These are phyloP conservation scores for Centropus unirufus DNA, from an alignment of 2,113 vertebrate genomes.

Conservation along the genomic window DNA sequence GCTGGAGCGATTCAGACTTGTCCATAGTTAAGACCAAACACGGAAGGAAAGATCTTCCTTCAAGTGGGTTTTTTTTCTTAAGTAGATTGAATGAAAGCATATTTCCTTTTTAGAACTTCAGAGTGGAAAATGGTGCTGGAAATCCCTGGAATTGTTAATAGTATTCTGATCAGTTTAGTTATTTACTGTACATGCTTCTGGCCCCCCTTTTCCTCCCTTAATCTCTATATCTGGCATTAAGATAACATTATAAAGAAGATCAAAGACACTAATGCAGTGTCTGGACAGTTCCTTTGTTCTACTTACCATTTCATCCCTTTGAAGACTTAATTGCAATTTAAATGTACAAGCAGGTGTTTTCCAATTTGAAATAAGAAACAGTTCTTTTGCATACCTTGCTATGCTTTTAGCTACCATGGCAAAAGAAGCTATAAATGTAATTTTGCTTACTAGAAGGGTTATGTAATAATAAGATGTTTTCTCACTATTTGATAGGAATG, in stretches of 20 bases:
- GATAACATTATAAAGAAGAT: slow-evolving; percentile 38
- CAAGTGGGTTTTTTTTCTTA: not conserved
- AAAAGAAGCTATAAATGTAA: not conserved
- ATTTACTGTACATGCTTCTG: not conserved
- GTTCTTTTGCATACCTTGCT: not conserved
- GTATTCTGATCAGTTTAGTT: not conserved
- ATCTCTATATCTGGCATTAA: slow-evolving; percentile 25
- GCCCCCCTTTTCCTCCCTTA: not conserved
- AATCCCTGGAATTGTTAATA: not conserved
- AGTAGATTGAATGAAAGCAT: not conserved
- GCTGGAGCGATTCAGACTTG: not conserved
- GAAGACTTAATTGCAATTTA: slow-evolving; percentile 35
- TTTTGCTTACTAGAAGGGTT: not conserved
- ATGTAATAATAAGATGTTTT: not conserved
- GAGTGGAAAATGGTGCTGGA: not conserved
- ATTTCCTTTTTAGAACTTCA: not conserved
- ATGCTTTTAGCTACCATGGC: not conserved
- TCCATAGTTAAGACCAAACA: not conserved
- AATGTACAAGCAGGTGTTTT: slow-evolving; percentile 2
- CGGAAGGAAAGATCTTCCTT: not conserved
- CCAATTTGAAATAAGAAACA: not conserved
- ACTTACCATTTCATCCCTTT: slow-evolving; percentile 29
- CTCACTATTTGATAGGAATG: not conserved
- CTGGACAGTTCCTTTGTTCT: slow-evolving; percentile 54
- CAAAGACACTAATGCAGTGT: slow-evolving; percentile 52